Percentiles rank a stretch among this genome's conserved stretches.
Evolutionary conservation across 2,113 vertebrate species (phyloP).

Genomic region (Thalassoma bifasciatum): DNA sequence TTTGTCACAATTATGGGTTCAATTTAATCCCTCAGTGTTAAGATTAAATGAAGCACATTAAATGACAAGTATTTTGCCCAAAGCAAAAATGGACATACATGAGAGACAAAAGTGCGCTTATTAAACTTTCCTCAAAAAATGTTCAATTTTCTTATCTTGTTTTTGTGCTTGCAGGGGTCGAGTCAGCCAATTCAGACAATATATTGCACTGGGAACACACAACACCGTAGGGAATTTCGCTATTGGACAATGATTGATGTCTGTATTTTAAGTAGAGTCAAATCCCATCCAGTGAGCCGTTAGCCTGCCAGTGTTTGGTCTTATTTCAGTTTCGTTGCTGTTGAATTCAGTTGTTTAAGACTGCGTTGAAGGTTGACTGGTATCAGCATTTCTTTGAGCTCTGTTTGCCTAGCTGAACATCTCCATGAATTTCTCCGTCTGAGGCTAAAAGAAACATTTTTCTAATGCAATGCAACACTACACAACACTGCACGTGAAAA

Average conservation of each 20-base stretch:
- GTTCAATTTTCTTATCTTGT: not conserved
- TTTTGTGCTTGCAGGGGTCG: not conserved
- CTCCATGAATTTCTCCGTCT: not conserved
- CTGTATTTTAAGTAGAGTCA: not conserved
- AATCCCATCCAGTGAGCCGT: not conserved
- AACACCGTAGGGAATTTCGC: not conserved
- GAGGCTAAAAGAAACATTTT: not conserved
- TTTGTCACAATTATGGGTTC: too few species aligned
- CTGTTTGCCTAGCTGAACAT: not conserved
- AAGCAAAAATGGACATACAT: too few species aligned
- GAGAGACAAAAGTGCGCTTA: too few species aligned
- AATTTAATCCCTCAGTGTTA: too few species aligned
- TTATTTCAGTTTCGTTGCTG: slow-evolving; percentile 1
- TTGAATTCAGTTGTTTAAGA: not conserved
- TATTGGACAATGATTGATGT: not conserved
- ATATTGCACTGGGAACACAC: not conserved
- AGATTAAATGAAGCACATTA: too few species aligned
- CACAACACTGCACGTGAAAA: not conserved
- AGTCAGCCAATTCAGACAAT: not conserved
- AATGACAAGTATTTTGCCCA: too few species aligned
- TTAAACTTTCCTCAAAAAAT: not conserved
- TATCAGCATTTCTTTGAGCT: not conserved
- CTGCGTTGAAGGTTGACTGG: not conserved
- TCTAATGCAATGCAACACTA: not conserved
- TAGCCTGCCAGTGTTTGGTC: not conserved